phyloP scores from a whole-genome alignment of 2,113 vertebrate genomes.

The Stercorarius parasiticus region DNA sequence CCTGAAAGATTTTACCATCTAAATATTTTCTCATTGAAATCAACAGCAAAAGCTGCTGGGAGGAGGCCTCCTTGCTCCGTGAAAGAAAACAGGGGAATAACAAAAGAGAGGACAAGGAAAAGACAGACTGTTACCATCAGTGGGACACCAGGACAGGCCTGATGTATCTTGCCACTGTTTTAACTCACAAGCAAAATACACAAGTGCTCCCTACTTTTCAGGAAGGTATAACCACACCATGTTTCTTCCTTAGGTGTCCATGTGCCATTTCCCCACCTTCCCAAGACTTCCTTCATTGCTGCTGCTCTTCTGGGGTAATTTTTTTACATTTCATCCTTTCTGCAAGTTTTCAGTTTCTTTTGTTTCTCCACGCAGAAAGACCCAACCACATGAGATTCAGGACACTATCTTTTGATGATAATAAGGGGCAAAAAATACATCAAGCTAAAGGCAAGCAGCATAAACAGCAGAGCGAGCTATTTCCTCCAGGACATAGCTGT shows the following conservation, averaged over 20 bases:
- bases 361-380: not conserved
- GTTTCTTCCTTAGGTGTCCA: not conserved
- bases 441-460: not conserved
- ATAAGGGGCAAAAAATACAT: not conserved
- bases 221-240: not conserved
- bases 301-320: not conserved
- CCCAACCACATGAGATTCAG: not conserved
- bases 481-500: not conserved
- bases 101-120: not conserved
- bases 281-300: not conserved
- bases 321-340: not conserved
- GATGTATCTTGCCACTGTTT: not conserved
- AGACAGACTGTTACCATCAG: not conserved
- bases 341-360: not conserved
- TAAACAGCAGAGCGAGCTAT: not conserved
- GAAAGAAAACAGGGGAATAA: not conserved
- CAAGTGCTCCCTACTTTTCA: not conserved
- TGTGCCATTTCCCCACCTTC: not conserved
- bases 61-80: not conserved
- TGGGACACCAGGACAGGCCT: not conserved
- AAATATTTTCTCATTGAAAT: not conserved
- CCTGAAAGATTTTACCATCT: not conserved
- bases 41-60: not conserved
- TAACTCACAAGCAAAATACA: not conserved
- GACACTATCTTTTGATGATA: not conserved